phyloP scores from a whole-genome alignment of 2,888 invertebrate genomes.

The Leptinotarsa juncta region DNA sequence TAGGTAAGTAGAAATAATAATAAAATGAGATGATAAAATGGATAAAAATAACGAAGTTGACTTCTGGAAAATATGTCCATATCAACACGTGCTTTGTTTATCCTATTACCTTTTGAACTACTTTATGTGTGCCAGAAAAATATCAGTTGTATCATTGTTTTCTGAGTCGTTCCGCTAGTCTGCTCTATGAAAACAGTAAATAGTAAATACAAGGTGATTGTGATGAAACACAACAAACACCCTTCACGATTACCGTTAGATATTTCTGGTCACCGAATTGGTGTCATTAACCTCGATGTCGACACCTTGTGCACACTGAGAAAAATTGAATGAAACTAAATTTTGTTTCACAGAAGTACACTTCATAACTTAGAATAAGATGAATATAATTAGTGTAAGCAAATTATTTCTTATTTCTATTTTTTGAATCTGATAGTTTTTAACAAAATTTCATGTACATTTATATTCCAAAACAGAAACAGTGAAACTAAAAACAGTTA shows the following conservation, averaged over 20 bases:
- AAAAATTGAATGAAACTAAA: not conserved
- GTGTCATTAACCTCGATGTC: constrained; percentile 54
- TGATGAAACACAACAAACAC: constrained; percentile 42
- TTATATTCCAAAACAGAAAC: no score
- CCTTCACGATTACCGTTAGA: constrained; percentile 40
- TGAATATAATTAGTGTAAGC: not conserved
- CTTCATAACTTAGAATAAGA: not conserved
- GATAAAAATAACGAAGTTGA: not conserved
- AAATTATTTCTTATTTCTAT: not conserved
- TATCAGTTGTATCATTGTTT: constrained; percentile 19
- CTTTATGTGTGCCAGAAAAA: constrained; percentile 21
- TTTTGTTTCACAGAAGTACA: not conserved
- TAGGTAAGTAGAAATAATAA: no score
- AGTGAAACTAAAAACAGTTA: no score
- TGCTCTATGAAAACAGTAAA: constrained; percentile 18
- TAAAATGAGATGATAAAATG: no score
- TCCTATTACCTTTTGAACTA: not conserved
- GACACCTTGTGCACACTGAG: constrained; percentile 33
- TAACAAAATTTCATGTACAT: no score
- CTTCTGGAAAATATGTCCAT: no score
- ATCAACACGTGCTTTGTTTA: constrained; percentile 13
- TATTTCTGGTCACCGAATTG: constrained; percentile 45
- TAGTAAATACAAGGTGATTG: constrained; percentile 33
- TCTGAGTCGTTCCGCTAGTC: constrained; percentile 1
- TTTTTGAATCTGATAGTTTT: not conserved